A percentile compares a stretch with the other conserved stretches of the same genome.
Evolutionary conservation across 2,113 vertebrate species (phyloP).

Genomic region (Xerus inauris): DNA sequence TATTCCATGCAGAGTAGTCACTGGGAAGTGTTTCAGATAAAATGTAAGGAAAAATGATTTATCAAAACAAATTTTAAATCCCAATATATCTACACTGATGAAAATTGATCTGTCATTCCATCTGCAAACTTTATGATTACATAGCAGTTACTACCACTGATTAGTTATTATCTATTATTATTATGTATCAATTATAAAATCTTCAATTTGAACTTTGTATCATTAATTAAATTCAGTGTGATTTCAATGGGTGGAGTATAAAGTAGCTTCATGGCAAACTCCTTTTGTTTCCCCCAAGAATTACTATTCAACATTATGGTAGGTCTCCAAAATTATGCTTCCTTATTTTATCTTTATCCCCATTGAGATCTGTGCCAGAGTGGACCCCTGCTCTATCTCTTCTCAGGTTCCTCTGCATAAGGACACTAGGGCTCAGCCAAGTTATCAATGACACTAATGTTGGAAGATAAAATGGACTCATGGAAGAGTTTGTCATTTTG

Average conservation of each 20-base stretch:
- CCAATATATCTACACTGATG: conserved; percentile 12
- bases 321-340: neutral
- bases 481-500: neutral
- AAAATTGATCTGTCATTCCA: conserved; percentile 26
- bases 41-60: conserved; percentile 35
- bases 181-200: neutral
- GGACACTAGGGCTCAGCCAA: neutral
- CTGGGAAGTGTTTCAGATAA: conserved; percentile 45
- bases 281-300: neutral
- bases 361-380: neutral
- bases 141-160: neutral
- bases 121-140: neutral
- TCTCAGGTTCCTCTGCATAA: neutral
- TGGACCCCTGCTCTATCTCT: neutral
- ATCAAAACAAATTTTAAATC: conserved; percentile 54
- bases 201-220: too few species aligned
- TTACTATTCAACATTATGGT: too few species aligned
- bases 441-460: neutral
- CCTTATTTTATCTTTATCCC: neutral
- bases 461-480: neutral
- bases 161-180: conserved; percentile 19
- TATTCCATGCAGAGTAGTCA: neutral
- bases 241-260: neutral
- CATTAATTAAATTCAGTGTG: neutral
- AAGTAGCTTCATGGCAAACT: neutral